Percentiles rank a stretch among this genome's conserved stretches.
These are phyloP conservation scores for Pseudotriccus pelzelni DNA, from an alignment of 2,797 vertebrate species.

Conservation along the genomic window DNA sequence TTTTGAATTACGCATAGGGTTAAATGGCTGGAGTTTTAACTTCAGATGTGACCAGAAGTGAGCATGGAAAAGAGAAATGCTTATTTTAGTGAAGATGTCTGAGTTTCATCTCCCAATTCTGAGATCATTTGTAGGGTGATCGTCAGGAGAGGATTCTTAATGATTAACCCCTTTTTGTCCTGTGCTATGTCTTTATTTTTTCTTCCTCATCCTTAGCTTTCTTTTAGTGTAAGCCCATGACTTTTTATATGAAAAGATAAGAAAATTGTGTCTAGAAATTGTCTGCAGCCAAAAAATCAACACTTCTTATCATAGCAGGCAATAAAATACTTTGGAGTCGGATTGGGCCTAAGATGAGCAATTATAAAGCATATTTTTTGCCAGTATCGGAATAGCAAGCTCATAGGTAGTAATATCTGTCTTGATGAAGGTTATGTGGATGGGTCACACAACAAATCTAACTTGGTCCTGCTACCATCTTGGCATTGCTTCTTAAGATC, in stretches of 20 bases:
- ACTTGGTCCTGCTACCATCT: background rate
- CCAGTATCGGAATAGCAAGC: background rate
- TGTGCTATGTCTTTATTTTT: background rate
- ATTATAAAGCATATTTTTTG: background rate
- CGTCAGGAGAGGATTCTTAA: background rate
- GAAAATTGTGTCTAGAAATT: background rate
- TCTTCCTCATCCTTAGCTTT: background rate
- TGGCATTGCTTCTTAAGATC: background rate
- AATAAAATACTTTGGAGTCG: background rate
- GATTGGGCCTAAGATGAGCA: background rate
- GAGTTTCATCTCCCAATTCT: background rate
- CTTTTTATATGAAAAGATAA: background rate
- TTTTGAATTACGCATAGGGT: background rate
- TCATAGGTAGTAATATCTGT: background rate
- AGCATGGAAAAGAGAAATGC: background rate
- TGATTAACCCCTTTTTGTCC: background rate
- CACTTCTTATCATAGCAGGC: background rate
- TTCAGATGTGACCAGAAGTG: background rate
- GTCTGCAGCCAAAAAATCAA: background rate
- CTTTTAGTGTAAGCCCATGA: background rate
- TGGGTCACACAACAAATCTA: background rate
- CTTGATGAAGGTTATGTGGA: background rate
- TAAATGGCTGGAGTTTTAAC: background rate
- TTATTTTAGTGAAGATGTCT: background rate
- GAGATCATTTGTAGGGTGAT: background rate